phyloP scores from a whole-genome alignment of 35 echinoderm and acorn worm genomes.

The Amphiura filiformis region DNA sequence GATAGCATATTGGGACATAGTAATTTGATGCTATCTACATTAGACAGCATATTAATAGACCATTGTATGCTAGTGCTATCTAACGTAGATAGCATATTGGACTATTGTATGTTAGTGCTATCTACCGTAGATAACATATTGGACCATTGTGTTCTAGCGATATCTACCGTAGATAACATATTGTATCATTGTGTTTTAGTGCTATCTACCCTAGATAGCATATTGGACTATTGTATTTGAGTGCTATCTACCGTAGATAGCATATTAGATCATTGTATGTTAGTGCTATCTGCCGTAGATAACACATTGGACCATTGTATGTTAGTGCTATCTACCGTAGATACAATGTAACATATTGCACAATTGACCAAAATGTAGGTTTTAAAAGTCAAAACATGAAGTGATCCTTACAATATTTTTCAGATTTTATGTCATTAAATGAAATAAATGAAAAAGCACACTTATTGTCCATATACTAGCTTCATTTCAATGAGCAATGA shows the following conservation, averaged over 20 bases:
- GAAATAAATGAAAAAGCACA: too few relatives aligned
- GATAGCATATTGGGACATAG: not conserved
- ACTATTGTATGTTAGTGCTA: not conserved
- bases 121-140: constrained; percentile 2
- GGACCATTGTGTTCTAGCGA: not conserved
- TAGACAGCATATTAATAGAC: not conserved
- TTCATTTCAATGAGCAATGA: too few relatives aligned
- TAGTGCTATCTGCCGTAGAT: not conserved
- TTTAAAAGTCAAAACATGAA: too few relatives aligned
- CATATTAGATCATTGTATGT: not conserved
- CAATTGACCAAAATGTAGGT: not conserved
- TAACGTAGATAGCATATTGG: constrained; percentile 1
- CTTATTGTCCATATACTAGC: too few relatives aligned
- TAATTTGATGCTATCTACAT: not conserved
- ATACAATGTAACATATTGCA: not conserved
- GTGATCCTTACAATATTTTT: too few relatives aligned
- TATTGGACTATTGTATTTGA: not conserved
- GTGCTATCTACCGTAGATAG: not conserved
- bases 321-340: too few relatives aligned
- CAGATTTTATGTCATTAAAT: too few relatives aligned
- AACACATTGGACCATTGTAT: too few relatives aligned
- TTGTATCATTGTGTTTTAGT: not conserved
- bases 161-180: not conserved
- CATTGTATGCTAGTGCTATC: not conserved
- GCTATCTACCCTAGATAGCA: not conserved